Conservation (phyloP, 2,113 vertebrate species). For the Anthoscopus minutus region DNA sequence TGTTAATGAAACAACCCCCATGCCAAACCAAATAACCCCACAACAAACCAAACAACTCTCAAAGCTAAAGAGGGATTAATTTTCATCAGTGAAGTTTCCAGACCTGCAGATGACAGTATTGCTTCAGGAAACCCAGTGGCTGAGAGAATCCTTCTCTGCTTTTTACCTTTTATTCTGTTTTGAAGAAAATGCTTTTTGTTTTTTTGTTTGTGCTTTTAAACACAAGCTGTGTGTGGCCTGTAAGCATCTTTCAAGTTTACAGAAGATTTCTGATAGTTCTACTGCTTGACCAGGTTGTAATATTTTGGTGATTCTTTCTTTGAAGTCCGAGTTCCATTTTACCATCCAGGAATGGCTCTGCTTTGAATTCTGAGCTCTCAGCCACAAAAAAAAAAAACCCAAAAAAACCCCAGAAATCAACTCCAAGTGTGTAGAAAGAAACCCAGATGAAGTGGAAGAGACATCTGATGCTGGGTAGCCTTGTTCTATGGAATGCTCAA, state of each 20-base stretch:
- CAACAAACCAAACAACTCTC: neutral
- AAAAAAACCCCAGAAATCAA: neutral
- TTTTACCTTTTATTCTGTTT: neutral
- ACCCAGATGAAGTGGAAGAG: neutral
- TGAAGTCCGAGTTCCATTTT: neutral
- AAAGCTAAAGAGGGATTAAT: neutral
- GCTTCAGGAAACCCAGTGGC: neutral
- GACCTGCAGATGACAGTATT: neutral
- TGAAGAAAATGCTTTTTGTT: neutral
- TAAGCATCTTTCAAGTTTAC: neutral
- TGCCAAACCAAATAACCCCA: neutral
- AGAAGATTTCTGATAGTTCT: neutral
- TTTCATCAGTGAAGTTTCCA: neutral
- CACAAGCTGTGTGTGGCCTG: rapidly evolving
- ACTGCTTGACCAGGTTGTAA: neutral
- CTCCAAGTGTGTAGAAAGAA: neutral
- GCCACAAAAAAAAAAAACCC: neutral
- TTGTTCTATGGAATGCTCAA: neutral
- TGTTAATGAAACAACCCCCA: neutral
- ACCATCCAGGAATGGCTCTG: neutral
- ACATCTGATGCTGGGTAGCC: neutral
- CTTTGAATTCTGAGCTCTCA: neutral
- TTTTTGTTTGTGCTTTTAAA: neutral
- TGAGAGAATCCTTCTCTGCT: neutral
- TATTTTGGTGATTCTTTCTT: neutral